Conservation (phyloP, 2,113 vertebrate genomes). For the Bubalus kerabau region DNA sequence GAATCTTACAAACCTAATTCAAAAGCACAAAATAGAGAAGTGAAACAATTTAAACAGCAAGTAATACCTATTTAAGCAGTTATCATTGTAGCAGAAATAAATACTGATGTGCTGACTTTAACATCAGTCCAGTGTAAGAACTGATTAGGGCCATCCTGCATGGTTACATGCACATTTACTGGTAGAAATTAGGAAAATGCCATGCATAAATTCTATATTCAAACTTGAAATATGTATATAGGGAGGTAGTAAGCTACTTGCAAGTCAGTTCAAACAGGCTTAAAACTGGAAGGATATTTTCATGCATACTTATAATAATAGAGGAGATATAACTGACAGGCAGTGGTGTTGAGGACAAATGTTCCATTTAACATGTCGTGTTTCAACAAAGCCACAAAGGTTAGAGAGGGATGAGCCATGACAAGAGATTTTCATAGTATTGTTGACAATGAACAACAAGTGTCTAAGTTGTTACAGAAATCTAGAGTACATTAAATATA, state of each 20-base stretch:
- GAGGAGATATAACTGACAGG: fast-evolving
- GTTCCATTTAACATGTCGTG: fast-evolving
- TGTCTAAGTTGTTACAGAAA: not conserved
- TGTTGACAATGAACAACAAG: not conserved
- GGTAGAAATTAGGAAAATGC: not conserved
- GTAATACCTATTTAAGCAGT: not conserved
- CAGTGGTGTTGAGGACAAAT: not conserved
- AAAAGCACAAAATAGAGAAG: not conserved
- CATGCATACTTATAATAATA: not conserved
- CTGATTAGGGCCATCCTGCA: not conserved
- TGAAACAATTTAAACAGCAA: not conserved
- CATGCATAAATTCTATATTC: not conserved
- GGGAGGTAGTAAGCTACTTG: not conserved
- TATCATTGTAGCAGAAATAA: not conserved
- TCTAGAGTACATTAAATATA: not conserved
- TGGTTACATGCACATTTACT: not conserved
- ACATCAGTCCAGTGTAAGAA: not conserved
- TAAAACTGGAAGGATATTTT: not conserved
- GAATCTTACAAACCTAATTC: not conserved
- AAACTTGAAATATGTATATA: not conserved
- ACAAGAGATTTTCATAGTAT: not conserved
- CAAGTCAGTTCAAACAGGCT: not conserved
- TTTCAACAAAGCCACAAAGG: not conserved
- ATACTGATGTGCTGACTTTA: not conserved
- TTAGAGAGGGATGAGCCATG: not conserved